These are phyloP conservation scores for Lycophotia porphyrea DNA, from an alignment of 2,888 invertebrate genomes.

Conservation along the genomic window DNA sequence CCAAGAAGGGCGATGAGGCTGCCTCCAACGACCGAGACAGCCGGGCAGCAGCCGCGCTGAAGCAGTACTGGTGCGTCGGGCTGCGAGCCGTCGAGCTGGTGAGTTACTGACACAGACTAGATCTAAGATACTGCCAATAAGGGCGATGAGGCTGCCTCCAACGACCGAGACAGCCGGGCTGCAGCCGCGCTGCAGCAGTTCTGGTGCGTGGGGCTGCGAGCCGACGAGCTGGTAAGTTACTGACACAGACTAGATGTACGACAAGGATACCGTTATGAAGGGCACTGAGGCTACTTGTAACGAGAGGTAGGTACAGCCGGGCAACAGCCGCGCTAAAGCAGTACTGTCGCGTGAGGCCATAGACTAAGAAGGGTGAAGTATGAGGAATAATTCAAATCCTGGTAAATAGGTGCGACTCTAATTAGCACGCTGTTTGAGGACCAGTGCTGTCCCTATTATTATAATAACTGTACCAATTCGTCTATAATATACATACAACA, in stretches of 20 bases:
- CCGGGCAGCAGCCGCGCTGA: conserved; percentile 82
- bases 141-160: conserved; percentile 83
- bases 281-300: conserved; percentile 82
- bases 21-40: conserved; percentile 81
- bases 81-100: conserved; percentile 92
- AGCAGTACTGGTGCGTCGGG: conserved; percentile 90
- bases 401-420: not conserved
- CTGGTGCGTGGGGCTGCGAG: conserved; percentile 91
- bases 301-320: not conserved
- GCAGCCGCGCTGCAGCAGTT: conserved; percentile 85
- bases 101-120: conserved; percentile 74
- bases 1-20: conserved; percentile 88
- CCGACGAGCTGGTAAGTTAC: conserved; percentile 91
- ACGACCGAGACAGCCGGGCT: conserved; percentile 82
- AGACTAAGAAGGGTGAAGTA: not conserved
- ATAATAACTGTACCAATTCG: not conserved
- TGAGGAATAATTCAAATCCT: not conserved
- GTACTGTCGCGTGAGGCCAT: conserved; percentile 89
- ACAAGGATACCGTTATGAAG: conserved; percentile 79
- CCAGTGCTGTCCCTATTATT: not conserved
- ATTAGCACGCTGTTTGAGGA: not conserved
- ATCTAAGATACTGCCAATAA: too few species aligned
- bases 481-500: not conserved
- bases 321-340: conserved; percentile 71
- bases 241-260: not conserved